Evolutionary conservation across 1,140 invertebrate species (phyloP), one percentile per base, ranked within the genome.

Genomic region (Pentalonia nigronervosa): DNA sequence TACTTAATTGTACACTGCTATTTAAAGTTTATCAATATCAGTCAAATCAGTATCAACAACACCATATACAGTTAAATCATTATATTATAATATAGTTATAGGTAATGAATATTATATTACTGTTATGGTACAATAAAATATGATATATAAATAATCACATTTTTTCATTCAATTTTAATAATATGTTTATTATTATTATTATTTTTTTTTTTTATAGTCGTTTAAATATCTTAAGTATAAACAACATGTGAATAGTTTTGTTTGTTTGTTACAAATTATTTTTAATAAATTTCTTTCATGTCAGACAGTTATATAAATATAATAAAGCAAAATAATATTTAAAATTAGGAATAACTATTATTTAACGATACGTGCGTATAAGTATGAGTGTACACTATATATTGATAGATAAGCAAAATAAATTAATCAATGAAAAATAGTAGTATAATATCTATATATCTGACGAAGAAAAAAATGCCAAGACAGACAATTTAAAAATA

Each of bases 391-490:
- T n/a, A 67, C 4, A 67, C n/a, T 20, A n/a, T n/a, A n/a, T 76
- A n/a, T 0, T n/a, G 60, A 76, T 76, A n/a, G 14, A 76, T 76
- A 76, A 34, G 30, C 60, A 76, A 76, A 76, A n/a, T 76, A 17
- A 76, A 76, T n/a, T 76, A 76, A 76, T 76, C 60, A 76, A 76
- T n/a, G 60, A 76, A 76, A 76, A 76, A 76, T 76, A 17, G n/a
- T n/a, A 76, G 30, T 76, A 76, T n/a, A 76, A n/a, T n/a, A 76
- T 9, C 60, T 34, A 76, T 67, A 67, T 76, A 67, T 76, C n/a
- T 76, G 60, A 76, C 30, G n/a, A 76, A 76, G 9, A 60, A 30
- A 60, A 76, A 76, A 76, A n/a, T 76, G 60, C 60, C n/a, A 7
- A 76, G 60, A 30, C 30, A n/a, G 30, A 76, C 30, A 6, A 76